These are phyloP conservation scores for Ramphastos sulfuratus DNA, from an alignment of 2,113 vertebrate genomes.

Conservation along the genomic window DNA sequence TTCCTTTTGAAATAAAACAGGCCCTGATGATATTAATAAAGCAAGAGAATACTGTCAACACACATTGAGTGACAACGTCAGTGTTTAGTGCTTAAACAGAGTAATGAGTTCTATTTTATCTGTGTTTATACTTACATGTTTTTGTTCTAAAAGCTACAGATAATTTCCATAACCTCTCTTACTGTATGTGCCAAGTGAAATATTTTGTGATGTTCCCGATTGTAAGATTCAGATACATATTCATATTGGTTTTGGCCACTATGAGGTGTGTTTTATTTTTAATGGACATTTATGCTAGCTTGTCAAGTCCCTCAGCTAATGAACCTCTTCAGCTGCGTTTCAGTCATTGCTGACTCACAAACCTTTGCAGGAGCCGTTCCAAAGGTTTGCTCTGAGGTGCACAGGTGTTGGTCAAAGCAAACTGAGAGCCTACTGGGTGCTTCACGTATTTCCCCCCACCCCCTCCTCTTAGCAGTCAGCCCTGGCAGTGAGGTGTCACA, in stretches of 20 bases:
- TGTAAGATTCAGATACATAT: constrained; percentile 54
- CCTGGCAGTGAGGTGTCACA: background rate
- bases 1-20: constrained; percentile 78
- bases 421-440: background rate
- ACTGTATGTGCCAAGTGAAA: constrained; percentile 62
- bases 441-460: rapidly evolving
- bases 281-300: constrained; percentile 72
- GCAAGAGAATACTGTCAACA: constrained; percentile 80
- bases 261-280: constrained; percentile 54
- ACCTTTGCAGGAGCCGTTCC: background rate
- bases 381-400: constrained; percentile 37
- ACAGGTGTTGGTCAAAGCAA: constrained; percentile 15
- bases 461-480: background rate
- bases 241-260: constrained; percentile 59
- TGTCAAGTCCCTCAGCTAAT: constrained; percentile 58
- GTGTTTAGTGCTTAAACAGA: constrained; percentile 79
- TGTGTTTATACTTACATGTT: constrained; percentile 73
- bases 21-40: constrained; percentile 78
- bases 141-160: constrained; percentile 75
- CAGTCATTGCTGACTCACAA: constrained; percentile 36
- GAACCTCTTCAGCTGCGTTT: constrained; percentile 56
- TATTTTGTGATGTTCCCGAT: constrained; percentile 63
- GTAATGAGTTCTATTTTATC: constrained; percentile 74
- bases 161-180: constrained; percentile 75
- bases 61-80: constrained; percentile 77